Evolutionary conservation across 2,113 vertebrate genomes (phyloP).

Genomic region (Tupaia chinensis): DNA sequence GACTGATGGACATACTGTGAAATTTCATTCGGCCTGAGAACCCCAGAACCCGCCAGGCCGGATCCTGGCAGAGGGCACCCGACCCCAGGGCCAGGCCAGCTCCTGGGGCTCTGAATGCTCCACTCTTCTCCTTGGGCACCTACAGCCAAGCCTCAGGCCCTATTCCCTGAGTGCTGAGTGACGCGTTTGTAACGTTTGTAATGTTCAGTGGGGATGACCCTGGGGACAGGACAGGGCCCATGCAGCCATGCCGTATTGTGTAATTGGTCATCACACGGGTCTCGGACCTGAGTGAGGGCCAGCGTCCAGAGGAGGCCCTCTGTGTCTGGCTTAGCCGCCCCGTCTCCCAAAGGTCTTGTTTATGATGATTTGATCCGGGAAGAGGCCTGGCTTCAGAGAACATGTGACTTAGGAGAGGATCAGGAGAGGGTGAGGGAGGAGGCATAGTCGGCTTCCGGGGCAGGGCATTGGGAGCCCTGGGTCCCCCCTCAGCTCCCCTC

Average conservation of each 20-base stretch:
- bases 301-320: not conserved
- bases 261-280: not conserved
- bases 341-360: not conserved
- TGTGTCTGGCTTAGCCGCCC: not conserved
- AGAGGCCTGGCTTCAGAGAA: not conserved
- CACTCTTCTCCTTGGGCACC: not conserved
- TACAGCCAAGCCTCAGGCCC: not conserved
- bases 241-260: not conserved
- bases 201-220: not conserved
- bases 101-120: not conserved
- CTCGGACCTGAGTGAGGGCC: not conserved
- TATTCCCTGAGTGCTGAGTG: not conserved
- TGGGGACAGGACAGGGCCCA: not conserved
- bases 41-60: fast-evolving
- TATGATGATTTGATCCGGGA: not conserved
- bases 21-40: not conserved
- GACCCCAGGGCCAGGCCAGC: too few species aligned
- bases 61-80: fast-evolving
- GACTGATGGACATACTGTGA: not conserved
- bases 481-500: not conserved
- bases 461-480: not conserved
- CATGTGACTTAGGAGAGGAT: not conserved
- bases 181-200: too few species aligned
- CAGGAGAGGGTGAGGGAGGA: fast-evolving
- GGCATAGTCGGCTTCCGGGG: too few species aligned